phyloP scores from a whole-genome alignment of 2,888 invertebrate species.

The Pristionchus fissidentatus region DNA sequence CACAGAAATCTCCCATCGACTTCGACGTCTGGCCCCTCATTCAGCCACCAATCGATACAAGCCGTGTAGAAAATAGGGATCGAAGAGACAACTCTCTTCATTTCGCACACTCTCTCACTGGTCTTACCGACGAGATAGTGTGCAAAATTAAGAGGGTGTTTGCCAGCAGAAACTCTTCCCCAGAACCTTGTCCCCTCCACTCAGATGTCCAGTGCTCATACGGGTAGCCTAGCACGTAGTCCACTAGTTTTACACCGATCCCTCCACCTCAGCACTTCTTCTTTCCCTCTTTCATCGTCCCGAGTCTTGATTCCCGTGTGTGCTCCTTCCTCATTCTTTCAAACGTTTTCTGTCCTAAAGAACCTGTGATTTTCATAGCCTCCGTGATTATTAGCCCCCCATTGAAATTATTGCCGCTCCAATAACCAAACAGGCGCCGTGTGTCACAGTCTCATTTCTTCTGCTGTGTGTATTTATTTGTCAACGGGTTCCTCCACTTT shows the following conservation, averaged over 20 bases:
- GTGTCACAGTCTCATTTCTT: too few species aligned
- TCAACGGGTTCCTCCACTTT: conserved; percentile 38
- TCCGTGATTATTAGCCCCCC: too few species aligned
- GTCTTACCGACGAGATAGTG: too few species aligned
- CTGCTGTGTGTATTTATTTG: neutral
- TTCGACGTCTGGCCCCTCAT: neutral
- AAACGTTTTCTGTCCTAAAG: neutral
- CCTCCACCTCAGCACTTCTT: neutral
- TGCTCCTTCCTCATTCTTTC: neutral
- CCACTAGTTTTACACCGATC: neutral
- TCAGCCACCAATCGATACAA: neutral
- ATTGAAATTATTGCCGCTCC: neutral
- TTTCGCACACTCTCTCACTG: too few species aligned
- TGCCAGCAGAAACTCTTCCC: too few species aligned
- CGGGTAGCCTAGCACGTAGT: conserved; percentile 26
- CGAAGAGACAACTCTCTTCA: too few species aligned
- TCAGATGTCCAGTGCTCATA: conserved; percentile 17
- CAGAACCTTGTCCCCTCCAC: neutral
- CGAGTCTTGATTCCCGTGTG: neutral
- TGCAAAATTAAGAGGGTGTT: too few species aligned
- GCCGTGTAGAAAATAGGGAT: conserved; percentile 9
- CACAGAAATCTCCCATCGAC: neutral
- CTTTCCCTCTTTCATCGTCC: conserved; percentile 2
- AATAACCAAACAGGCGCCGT: too few species aligned
- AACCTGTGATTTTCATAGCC: neutral